Evolutionary conservation across 2,888 invertebrate species (phyloP), one percentile per base, ranked within the genome.

Genomic region (Imbricaverruca yamaguchii): DNA sequence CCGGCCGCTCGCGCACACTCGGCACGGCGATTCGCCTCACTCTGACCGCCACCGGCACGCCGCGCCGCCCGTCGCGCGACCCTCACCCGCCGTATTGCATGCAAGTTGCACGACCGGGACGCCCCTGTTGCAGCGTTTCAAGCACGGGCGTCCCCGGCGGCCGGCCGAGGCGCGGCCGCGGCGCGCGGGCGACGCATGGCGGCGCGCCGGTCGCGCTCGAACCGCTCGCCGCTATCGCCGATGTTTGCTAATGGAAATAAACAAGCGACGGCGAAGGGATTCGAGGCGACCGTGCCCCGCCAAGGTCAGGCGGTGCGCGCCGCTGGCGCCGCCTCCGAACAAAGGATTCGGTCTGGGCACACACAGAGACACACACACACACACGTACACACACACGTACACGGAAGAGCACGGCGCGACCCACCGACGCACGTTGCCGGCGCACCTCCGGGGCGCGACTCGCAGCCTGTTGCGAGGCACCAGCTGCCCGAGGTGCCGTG

Each of bases 61-160:
- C 59, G 59, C 59, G 11, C 59, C 15, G 59, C 15, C 59, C 59
- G 59, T 23, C 74, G 74, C 53, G 53, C 74, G 74, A 74, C 74
- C 74, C 74, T 74, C 74, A 53, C 74, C 74, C 53, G 74, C 39
- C 74, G 74, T 74, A 74, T 74, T 74, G 74, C 74, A 74, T 74
- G 74, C 74, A 74, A 74, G 53, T 74, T 74, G 74, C 74, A 74
- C 74, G 74, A 74, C 74, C 74, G 74, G 74, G 74, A 74, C 74
- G 74, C 74, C 74, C 74, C 74, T 74, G 74, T 74, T 74, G 74
- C 74, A 74, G 74, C 74, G 74, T 74, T 74, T 74, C 74, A 74
- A 74, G 55, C 74, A 74, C 53, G 53, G 15, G 74, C 74, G 74
- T 74, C 74, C 74, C 74, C 74, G 69, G 74, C 74, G 74, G 74